These are phyloP conservation scores for Heptranchias perlo DNA, from an alignment of 2,113 vertebrate species.

Conservation along the genomic window DNA sequence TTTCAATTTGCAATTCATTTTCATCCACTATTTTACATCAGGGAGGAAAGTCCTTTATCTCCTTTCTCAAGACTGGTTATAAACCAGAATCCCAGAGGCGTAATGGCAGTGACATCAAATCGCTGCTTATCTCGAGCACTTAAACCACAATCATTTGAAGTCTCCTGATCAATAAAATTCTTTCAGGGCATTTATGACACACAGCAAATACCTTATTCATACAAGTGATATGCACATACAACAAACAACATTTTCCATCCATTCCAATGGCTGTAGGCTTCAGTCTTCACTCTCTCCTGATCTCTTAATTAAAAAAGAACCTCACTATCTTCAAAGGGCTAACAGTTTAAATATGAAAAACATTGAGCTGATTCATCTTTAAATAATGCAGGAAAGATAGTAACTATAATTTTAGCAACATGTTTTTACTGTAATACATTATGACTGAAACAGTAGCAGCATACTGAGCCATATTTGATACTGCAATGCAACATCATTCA, in stretches of 20 bases:
- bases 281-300: not conserved
- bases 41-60: not conserved
- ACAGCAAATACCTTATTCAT: not conserved
- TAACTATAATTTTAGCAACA: not conserved
- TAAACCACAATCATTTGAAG: not conserved
- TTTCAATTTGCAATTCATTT: not conserved
- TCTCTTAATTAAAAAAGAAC: not conserved
- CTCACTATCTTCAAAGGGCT: not conserved
- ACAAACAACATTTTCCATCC: not conserved
- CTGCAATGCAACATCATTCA: not conserved
- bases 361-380: not conserved
- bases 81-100: not conserved
- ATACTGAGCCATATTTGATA: not conserved
- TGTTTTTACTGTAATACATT: not conserved
- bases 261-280: not conserved
- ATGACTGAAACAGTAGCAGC: not conserved
- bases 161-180: not conserved
- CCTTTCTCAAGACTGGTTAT: not conserved
- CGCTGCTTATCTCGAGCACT: not conserved
- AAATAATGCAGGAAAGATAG: not conserved
- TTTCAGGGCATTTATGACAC: not conserved
- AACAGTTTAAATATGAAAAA: slow-evolving; percentile 6
- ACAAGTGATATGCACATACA: not conserved
- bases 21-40: not conserved
- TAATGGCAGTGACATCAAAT: not conserved